Percentiles rank a stretch among this genome's conserved stretches.
Evolutionary conservation across 2,797 vertebrate species (phyloP).

Genomic region (Hephaestus fuliginosus): DNA sequence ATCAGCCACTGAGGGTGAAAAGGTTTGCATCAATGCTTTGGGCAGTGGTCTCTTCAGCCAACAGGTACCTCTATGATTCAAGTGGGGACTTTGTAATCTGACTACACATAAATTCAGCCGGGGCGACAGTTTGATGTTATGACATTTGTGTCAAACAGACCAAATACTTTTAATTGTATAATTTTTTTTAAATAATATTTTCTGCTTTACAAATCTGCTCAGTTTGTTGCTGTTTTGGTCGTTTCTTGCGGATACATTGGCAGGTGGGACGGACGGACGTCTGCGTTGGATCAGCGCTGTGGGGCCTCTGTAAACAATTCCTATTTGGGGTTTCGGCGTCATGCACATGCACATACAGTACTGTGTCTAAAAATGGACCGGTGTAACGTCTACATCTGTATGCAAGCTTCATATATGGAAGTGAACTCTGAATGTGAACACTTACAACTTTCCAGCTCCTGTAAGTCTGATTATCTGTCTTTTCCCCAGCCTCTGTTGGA

Average conservation of each 20-base stretch:
- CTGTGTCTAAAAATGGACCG: conserved; percentile 63
- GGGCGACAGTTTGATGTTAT: not conserved
- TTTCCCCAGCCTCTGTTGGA: not conserved
- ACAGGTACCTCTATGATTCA: not conserved
- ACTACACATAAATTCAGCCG: not conserved
- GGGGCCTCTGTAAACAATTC: conserved; percentile 64
- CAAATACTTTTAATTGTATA: no score
- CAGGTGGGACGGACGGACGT: conserved; percentile 12
- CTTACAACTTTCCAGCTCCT: not conserved
- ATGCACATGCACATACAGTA: not conserved
- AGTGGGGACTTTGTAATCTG: not conserved
- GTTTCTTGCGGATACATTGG: conserved; percentile 2
- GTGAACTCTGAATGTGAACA: conserved; percentile 7
- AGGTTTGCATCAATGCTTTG: not conserved
- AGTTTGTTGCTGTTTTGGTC: conserved; percentile 8
- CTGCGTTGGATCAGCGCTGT: conserved; percentile 34
- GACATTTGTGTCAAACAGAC: conserved; percentile 6
- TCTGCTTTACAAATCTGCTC: not conserved
- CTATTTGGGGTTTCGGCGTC: conserved; percentile 52
- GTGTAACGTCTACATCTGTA: conserved; percentile 10
- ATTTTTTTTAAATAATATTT: not conserved
- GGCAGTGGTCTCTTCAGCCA: not conserved
- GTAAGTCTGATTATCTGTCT: not conserved
- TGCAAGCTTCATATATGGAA: conserved; percentile 46
- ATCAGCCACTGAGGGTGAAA: conserved; percentile 38